Evolutionary conservation across 2,888 invertebrate genomes (phyloP).

Genomic region (Folsomia candida): DNA sequence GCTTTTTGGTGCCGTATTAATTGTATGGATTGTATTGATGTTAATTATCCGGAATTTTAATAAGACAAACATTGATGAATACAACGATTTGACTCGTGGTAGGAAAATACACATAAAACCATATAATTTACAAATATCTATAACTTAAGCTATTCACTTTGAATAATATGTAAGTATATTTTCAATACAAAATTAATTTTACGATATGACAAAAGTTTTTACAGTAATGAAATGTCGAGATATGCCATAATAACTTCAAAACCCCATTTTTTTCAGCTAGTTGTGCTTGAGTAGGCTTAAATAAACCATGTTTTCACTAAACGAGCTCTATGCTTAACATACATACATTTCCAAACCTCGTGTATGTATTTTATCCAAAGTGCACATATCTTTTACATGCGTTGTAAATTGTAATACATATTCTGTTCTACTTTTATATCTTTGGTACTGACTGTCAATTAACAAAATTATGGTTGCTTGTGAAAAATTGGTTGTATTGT

Average conservation of each 20-base stretch:
- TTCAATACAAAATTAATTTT: too few relatives aligned
- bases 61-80: too few relatives aligned
- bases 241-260: background rate
- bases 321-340: background rate
- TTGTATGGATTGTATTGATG: background rate
- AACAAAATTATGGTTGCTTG: background rate
- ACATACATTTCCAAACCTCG: background rate
- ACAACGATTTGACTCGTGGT: too few relatives aligned
- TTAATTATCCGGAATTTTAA: background rate
- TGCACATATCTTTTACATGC: background rate
- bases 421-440: background rate
- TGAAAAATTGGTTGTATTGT: background rate
- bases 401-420: background rate
- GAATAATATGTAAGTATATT: too few relatives aligned
- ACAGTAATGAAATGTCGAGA: background rate
- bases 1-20: slow-evolving; percentile 2
- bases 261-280: background rate
- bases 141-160: background rate
- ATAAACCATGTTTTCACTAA: too few relatives aligned
- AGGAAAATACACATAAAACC: too few relatives aligned
- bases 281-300: background rate
- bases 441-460: background rate
- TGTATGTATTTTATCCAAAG: background rate
- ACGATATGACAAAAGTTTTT: background rate
- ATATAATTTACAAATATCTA: too few relatives aligned